Evolutionary conservation across 2,113 vertebrate species (phyloP).

Genomic region (Colossoma macropomum): DNA sequence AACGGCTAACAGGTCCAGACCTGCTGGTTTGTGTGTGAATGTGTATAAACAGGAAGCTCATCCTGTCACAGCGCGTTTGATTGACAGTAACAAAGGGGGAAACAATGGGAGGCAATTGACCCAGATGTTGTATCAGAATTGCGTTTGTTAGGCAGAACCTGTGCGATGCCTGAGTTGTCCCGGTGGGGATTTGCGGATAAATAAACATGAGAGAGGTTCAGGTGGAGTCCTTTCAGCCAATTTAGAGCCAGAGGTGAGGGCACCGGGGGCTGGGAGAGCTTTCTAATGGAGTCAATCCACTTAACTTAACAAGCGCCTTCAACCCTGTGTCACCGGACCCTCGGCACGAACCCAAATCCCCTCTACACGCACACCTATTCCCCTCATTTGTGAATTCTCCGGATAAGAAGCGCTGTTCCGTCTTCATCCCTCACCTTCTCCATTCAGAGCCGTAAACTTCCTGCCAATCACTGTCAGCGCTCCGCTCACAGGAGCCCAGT

Average conservation of each 20-base stretch:
- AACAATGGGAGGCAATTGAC: slow-evolving; percentile 73
- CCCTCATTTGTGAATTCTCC: slow-evolving; percentile 71
- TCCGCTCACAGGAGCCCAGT: slow-evolving; percentile 8
- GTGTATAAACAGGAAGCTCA: slow-evolving; percentile 9
- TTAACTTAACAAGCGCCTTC: slow-evolving; percentile 95
- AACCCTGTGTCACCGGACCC: slow-evolving; percentile 76
- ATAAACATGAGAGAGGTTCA: slow-evolving; percentile 84
- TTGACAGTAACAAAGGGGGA: slow-evolving; percentile 42
- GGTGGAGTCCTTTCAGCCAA: slow-evolving; percentile 81
- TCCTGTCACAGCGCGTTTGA: slow-evolving; percentile 42
- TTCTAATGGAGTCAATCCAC: slow-evolving; percentile 77
- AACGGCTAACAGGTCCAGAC: not conserved
- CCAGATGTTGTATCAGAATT: slow-evolving; percentile 86
- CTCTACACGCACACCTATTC: slow-evolving; percentile 58
- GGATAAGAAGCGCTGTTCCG: slow-evolving; percentile 56
- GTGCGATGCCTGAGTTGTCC: slow-evolving; percentile 81
- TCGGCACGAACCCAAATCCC: slow-evolving; percentile 83
- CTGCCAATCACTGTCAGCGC: slow-evolving; percentile 77
- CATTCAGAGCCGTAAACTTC: slow-evolving; percentile 70
- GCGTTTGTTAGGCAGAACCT: slow-evolving; percentile 85
- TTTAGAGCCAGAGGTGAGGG: slow-evolving; percentile 83
- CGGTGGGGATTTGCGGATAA: slow-evolving; percentile 84
- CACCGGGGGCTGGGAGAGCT: slow-evolving; percentile 80
- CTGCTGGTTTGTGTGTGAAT: not conserved
- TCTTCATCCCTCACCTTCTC: slow-evolving; percentile 54